Conservation (phyloP, 2,888 invertebrate species). For the Troides oblongomaculatus region DNA sequence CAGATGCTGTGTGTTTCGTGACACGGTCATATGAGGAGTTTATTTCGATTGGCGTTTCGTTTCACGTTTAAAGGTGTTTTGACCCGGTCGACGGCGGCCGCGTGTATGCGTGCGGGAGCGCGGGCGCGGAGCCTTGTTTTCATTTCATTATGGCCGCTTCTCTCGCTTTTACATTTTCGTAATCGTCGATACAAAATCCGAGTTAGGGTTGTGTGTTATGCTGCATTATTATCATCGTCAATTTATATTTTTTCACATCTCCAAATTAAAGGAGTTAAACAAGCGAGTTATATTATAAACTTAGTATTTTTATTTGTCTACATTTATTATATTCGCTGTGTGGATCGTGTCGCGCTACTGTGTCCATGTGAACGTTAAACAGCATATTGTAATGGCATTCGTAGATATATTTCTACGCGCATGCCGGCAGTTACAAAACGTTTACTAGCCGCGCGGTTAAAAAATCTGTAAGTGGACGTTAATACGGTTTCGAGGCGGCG, state of each 20-base stretch:
- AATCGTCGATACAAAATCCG: conserved; percentile 67
- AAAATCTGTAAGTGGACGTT: conserved; percentile 21
- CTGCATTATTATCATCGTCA: not conserved
- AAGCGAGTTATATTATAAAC: too few species aligned
- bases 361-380: not conserved
- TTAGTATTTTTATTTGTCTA: not conserved
- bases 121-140: conserved; percentile 62
- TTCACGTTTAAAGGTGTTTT: conserved; percentile 76
- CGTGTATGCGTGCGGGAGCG: conserved; percentile 58
- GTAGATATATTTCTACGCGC: not conserved
- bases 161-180: conserved; percentile 76
- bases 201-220: conserved; percentile 60
- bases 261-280: too few species aligned
- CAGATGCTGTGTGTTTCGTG: conserved; percentile 72
- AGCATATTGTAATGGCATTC: conserved; percentile 8
- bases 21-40: conserved; percentile 75
- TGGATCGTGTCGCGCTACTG: not conserved
- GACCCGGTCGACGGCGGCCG: conserved; percentile 67
- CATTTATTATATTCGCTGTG: not conserved
- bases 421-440: conserved; percentile 6
- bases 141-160: conserved; percentile 74
- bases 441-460: conserved; percentile 13
- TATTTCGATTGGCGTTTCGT: conserved; percentile 72
- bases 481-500: conserved; percentile 14
- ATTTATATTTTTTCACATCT: too few species aligned